phyloP scores from a whole-genome alignment of 2,888 invertebrate species.

The Rhaphigaster nebulosa region DNA sequence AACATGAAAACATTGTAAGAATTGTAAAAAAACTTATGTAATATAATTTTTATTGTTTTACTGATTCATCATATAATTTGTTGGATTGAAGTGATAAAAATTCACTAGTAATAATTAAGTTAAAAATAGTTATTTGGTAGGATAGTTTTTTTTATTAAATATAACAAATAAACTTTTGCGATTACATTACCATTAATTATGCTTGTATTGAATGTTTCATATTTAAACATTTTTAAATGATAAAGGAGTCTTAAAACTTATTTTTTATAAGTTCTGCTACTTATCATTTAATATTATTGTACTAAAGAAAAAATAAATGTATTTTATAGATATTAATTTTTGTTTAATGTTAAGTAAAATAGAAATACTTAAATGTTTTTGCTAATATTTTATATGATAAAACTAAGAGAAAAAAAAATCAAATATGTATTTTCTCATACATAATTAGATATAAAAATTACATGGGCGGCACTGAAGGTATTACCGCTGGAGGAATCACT shows the following conservation, averaged over 20 bases:
- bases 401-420: not conserved
- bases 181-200: no score
- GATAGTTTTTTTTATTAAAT: no score
- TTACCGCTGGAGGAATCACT: slow-evolving; percentile 49
- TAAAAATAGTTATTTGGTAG: no score
- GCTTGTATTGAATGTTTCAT: not conserved
- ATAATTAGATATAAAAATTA: not conserved
- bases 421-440: slow-evolving; percentile 9
- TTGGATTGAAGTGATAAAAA: no score
- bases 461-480: slow-evolving; percentile 38
- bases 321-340: not conserved
- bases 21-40: no score
- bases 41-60: no score
- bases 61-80: no score
- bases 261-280: no score
- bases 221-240: not conserved
- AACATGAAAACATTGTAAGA: no score
- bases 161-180: no score
- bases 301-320: not conserved
- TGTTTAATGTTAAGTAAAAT: not conserved
- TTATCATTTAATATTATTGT: not conserved
- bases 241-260: not conserved
- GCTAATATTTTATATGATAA: not conserved
- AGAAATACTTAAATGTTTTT: not conserved
- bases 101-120: no score